Evolutionary conservation across 2,113 vertebrate genomes (phyloP), one percentile per base, ranked within the genome.

Genomic region (Erinaceus europaeus): DNA sequence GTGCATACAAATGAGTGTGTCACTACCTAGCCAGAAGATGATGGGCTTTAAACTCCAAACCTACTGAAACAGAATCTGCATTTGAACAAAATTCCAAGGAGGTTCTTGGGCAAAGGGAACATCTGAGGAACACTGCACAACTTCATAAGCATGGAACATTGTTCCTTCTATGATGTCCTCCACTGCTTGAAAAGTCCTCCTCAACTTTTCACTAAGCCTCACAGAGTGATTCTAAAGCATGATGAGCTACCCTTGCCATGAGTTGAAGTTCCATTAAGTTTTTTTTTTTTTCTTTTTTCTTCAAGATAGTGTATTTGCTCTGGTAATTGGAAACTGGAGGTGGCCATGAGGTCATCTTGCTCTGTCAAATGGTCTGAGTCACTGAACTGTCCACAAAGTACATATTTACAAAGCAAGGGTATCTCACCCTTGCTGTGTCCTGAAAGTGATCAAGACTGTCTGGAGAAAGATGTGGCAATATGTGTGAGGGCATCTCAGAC

Each of bases 101-200:
- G 36, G 20, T 69, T 55, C 2, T 0, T 15, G 3, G 1, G 6
- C 14, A 34, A 21, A 10, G 25, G 3, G 1, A 5, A 27, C 3
- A 8, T 48, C 42, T 14, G 17, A 74, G 76, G 72, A 46, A 84
- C 34, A n/a, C 32, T 17, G 20, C 1, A 2, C 23, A 34, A 2
- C 34, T 42, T 38, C 46, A 36, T 23, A 40, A 3, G 18, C 21
- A 23, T 7, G 36, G 72, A 36, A 62, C 5, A 17, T 4, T 23
- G 8, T 23, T 53, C 23, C 23, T 23, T 53, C 50, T 14, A 17
- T n/a, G n/a, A n/a, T n/a, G n/a, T n/a, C n/a, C n/a, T n/a, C n/a
- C n/a, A n/a, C n/a, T n/a, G 9, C 42, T 73, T 52, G 73, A 84
- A 68, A 68, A 79, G n/a, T 21, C 2, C 10, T 17, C 34, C 1